phyloP scores from a whole-genome alignment of 1,140 invertebrate species.

The Pachyrhynchus sulphureomaculatus region DNA sequence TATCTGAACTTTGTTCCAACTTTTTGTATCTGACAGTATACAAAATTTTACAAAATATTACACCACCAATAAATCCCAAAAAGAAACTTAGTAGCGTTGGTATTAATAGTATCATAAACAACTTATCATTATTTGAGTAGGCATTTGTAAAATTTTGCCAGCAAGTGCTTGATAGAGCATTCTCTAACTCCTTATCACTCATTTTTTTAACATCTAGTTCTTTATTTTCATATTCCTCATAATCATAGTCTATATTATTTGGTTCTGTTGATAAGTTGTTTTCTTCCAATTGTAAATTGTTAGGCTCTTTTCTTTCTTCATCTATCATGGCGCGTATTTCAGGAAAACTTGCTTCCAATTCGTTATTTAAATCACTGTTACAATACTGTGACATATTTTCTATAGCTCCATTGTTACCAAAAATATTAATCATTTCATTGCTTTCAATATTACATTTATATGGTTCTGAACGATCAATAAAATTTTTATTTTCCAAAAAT shows the following conservation, averaged over 20 bases:
- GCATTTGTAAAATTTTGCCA: slow-evolving; percentile 3
- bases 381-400: not conserved
- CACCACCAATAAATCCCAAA: slow-evolving; percentile 11
- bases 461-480: slow-evolving; percentile 34
- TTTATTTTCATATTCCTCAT: not conserved
- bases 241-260: not conserved
- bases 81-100: slow-evolving; percentile 4
- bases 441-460: slow-evolving; percentile 31
- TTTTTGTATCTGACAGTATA: slow-evolving; percentile 14
- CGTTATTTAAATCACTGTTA: not conserved
- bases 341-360: not conserved
- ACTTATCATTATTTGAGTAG: not conserved
- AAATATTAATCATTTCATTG: slow-evolving; percentile 28
- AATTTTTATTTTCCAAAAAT: slow-evolving; percentile 24
- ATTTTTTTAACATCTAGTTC: not conserved
- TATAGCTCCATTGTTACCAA: slow-evolving; percentile 4
- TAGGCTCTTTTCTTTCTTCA: not conserved
- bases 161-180: not conserved
- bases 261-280: not conserved
- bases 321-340: slow-evolving; percentile 3
- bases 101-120: not conserved
- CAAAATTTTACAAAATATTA: slow-evolving; percentile 6
- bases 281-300: not conserved
- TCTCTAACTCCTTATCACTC: slow-evolving; percentile 4
- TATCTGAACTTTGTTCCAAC: slow-evolving; percentile 24